Evolutionary conservation across 2,888 invertebrate genomes (phyloP).

Genomic region (Hecatera dysodea): DNA sequence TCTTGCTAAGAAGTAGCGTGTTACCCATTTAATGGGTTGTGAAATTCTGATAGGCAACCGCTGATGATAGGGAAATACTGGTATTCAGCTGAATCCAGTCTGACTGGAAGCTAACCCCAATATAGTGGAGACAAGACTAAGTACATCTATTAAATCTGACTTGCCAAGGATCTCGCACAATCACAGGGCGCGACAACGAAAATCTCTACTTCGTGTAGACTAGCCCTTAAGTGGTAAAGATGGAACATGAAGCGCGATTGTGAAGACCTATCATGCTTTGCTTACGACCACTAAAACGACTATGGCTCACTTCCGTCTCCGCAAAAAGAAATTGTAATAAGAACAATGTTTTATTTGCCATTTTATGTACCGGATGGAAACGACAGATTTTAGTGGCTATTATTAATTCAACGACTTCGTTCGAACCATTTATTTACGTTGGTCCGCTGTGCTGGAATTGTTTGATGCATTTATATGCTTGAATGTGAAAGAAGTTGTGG

Average conservation of each 20-base stretch:
- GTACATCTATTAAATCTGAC: too few species aligned
- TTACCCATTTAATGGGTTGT: too few species aligned
- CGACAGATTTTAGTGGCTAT: conserved; percentile 61
- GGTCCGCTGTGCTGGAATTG: background rate
- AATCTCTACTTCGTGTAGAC: background rate
- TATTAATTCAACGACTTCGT: conserved; percentile 60
- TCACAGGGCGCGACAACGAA: background rate
- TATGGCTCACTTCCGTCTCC: conserved; percentile 50
- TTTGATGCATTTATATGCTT: background rate
- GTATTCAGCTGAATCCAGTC: too few species aligned
- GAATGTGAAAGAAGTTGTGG: too few species aligned
- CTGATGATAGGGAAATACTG: too few species aligned
- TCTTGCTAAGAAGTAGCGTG: too few species aligned
- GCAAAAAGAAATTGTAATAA: conserved; percentile 64
- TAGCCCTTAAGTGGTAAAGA: conserved; percentile 67
- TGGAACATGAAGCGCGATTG: conserved; percentile 60
- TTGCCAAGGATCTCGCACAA: background rate
- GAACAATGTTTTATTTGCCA: conserved; percentile 63
- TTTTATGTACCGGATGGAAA: conserved; percentile 57
- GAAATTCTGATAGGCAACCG: too few species aligned
- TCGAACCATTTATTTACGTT: conserved; percentile 40
- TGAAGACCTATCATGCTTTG: conserved; percentile 69
- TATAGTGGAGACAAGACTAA: too few species aligned
- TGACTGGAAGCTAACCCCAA: too few species aligned
- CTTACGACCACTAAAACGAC: conserved; percentile 72